A percentile compares a stretch with the other conserved stretches of the same genome.
These are phyloP conservation scores for Nesoenas mayeri DNA, from an alignment of 2,113 vertebrate genomes.

Conservation along the genomic window DNA sequence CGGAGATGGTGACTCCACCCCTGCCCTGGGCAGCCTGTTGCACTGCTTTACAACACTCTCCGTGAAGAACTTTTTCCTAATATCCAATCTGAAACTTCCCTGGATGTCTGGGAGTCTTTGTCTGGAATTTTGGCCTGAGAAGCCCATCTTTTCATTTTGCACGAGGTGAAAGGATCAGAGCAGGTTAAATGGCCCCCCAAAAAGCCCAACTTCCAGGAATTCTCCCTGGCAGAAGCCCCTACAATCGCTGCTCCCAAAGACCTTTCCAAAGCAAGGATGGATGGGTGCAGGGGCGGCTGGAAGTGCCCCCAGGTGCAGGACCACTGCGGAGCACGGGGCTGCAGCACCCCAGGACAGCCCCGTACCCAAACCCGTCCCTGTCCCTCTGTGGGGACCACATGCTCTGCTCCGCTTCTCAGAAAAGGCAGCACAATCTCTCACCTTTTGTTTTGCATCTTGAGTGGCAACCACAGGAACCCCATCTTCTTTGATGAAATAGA, in stretches of 20 bases:
- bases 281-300: background rate
- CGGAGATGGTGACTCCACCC: too few species aligned
- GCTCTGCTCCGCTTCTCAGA: background rate
- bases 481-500: background rate
- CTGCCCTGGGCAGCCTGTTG: too few species aligned
- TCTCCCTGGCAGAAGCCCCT: background rate
- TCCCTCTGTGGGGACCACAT: rapidly evolving
- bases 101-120: background rate
- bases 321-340: background rate
- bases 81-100: too few species aligned
- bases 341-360: background rate
- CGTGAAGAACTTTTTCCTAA: too few species aligned
- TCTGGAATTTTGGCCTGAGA: background rate
- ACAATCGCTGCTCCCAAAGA: background rate
- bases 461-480: background rate
- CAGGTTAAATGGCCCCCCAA: background rate
- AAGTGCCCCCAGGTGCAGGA: background rate
- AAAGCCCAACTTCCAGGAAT: background rate
- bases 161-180: rapidly evolving
- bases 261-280: background rate
- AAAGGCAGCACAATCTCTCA: background rate
- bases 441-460: background rate
- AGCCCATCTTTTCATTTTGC: background rate
- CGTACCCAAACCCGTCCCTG: rapidly evolving
- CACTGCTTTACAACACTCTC: too few species aligned